Evolutionary conservation across 1,140 invertebrate species (phyloP), one percentile per base, ranked within the genome.

Genomic region (Tribolium castaneum): DNA sequence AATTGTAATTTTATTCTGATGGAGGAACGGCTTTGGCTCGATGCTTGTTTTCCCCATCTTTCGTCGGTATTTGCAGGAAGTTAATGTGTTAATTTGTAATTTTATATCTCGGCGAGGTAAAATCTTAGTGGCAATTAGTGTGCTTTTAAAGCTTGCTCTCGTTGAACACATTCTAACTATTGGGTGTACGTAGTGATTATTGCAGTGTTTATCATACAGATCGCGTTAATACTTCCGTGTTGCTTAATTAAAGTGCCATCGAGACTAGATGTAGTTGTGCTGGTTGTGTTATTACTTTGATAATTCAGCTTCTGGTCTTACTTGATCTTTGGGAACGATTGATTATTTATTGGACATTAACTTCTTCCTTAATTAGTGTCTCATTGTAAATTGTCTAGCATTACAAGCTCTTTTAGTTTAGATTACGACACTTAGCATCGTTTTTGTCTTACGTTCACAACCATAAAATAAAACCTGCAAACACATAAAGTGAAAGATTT

Each of bases 11-110:
- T 66, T 66, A 66, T 66, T 66, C 59, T 66, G 59, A 35, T 35
- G 59, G 16, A 35, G 19, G 51, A 52, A 52, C 51, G 51, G 51
- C 16, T 52, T 52, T 14, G 51, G 51, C 16, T 59, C 14, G 3
- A 12, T 66, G 25, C 14, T 9, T 22, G 54, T 30, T 59, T 59
- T 66, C 59, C 10, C 30, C 59, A 66, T 66, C 59, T 66, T 66
- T 35, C n/a, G 25, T 30, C 1, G 12, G 54, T 16, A 52, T 52
- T 14, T 59, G 52, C 71, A 25, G 73, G 25, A 59, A 59, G 73
- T 59, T 75, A 75, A 75, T 75, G 73, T 59, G 73, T 52, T 59
- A 75, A 75, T 75, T 75, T 75, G 73, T 75, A 75, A 75, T 75
- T 75, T 75, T 59, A 75, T 75, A 75, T 59, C 73, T 30, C 22